phyloP scores from a whole-genome alignment of 2,888 invertebrate species.

The Unio delphinus region DNA sequence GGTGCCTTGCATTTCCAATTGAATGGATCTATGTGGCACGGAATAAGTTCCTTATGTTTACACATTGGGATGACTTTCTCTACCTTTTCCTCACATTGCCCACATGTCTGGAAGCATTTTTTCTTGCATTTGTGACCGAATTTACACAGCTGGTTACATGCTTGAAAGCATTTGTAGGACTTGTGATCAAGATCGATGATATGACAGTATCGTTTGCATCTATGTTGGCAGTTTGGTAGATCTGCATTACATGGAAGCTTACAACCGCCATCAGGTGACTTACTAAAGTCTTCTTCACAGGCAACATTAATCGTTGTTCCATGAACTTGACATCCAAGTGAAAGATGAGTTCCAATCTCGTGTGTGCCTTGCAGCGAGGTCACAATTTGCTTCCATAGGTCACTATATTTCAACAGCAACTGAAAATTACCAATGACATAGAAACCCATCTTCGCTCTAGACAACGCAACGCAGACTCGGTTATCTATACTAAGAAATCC shows the following conservation, averaged over 20 bases:
- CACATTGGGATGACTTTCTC: conserved; percentile 9
- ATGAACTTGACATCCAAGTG: conserved; percentile 57
- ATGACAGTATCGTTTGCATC: conserved; percentile 17
- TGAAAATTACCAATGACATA: conserved; percentile 67
- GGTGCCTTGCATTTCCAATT: conserved; percentile 3
- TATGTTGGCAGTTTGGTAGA: conserved; percentile 33
- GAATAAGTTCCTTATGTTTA: conserved; percentile 7
- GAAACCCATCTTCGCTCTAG: conserved; percentile 67
- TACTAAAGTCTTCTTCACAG: conserved; percentile 37
- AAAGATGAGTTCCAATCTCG: conserved; percentile 23
- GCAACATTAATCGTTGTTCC: conserved; percentile 10
- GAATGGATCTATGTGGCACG: conserved; percentile 3
- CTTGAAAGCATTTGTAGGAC: conserved; percentile 4
- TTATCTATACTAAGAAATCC: conserved; percentile 66
- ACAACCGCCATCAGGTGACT: conserved; percentile 54
- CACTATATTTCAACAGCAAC: conserved; percentile 30
- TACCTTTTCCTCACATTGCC: conserved; percentile 8
- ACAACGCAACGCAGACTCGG: conserved; percentile 68
- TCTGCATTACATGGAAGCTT: conserved; percentile 35
- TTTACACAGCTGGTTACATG: conserved; percentile 6
- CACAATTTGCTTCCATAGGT: conserved; percentile 40
- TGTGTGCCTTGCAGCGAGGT: conserved; percentile 18
- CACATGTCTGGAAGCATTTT: conserved; percentile 9
- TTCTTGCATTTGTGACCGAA: conserved; percentile 5
- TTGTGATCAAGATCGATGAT: conserved; percentile 17